Conservation (phyloP, 2,113 vertebrate genomes). For the Tauraco erythrolophus region DNA sequence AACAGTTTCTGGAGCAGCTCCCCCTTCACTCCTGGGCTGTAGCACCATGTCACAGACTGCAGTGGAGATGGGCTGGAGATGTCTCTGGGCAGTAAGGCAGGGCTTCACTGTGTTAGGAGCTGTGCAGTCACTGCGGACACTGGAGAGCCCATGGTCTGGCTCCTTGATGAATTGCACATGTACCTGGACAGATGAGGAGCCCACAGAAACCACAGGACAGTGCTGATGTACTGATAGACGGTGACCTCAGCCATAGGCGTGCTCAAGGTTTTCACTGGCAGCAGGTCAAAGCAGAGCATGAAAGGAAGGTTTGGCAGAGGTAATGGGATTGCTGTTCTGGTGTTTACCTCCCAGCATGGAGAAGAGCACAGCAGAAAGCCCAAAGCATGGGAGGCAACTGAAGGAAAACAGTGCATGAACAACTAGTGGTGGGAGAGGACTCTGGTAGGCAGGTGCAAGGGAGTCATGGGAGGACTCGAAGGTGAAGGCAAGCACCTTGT, state of each 20-base stretch:
- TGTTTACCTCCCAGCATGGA: not conserved
- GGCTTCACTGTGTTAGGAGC: not conserved
- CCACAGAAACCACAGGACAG: not conserved
- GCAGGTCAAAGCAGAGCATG: not conserved
- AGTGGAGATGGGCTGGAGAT: not conserved
- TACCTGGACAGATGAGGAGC: not conserved
- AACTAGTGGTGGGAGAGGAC: rapidly evolving
- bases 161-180: not conserved
- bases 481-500: not conserved
- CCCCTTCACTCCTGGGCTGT: not conserved
- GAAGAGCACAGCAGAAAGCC: not conserved
- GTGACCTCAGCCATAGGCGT: not conserved
- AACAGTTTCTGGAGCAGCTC: not conserved
- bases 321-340: not conserved
- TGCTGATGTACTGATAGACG: not conserved
- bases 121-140: not conserved
- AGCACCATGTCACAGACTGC: not conserved
- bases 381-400: not conserved
- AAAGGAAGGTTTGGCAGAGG: not conserved
- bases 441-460: not conserved
- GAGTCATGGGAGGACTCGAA: not conserved
- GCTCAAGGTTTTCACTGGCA: not conserved
- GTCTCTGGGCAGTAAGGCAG: not conserved
- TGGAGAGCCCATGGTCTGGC: not conserved
- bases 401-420: not conserved